Evolutionary conservation across 2,888 invertebrate species (phyloP).

Genomic region (Fissipunctia ypsillon): DNA sequence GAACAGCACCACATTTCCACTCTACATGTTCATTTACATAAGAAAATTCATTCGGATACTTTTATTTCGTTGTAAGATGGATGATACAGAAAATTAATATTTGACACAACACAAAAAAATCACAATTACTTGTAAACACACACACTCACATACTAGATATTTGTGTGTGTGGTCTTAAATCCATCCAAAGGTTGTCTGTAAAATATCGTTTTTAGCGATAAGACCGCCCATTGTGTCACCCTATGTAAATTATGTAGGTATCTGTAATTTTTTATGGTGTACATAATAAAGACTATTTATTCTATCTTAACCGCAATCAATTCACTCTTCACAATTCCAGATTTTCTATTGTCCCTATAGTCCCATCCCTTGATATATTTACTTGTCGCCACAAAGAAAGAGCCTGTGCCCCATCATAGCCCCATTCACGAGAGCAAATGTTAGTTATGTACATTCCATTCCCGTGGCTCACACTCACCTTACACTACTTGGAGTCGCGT

Average conservation of each 20-base stretch:
- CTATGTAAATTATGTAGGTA: no score
- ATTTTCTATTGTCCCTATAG: constrained; percentile 6
- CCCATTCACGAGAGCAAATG: constrained; percentile 68
- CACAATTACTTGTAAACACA: not conserved
- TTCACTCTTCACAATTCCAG: not conserved
- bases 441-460: constrained; percentile 73
- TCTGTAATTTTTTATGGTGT: no score
- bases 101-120: not conserved
- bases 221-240: no score
- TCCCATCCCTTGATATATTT: constrained; percentile 26
- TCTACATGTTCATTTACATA: not conserved
- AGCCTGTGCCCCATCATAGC: constrained; percentile 45
- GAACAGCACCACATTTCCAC: not conserved
- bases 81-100: not conserved
- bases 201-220: no score
- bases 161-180: no score
- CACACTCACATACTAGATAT: no score
- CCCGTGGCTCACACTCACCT: constrained; percentile 57
- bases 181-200: no score
- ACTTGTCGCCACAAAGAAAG: constrained; percentile 15
- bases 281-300: no score
- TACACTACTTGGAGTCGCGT: constrained; percentile 59
- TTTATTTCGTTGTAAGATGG: not conserved
- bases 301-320: no score
- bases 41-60: not conserved